Evolutionary conservation across 2,888 invertebrate genomes (phyloP).

Genomic region (Tipula lateralis): DNA sequence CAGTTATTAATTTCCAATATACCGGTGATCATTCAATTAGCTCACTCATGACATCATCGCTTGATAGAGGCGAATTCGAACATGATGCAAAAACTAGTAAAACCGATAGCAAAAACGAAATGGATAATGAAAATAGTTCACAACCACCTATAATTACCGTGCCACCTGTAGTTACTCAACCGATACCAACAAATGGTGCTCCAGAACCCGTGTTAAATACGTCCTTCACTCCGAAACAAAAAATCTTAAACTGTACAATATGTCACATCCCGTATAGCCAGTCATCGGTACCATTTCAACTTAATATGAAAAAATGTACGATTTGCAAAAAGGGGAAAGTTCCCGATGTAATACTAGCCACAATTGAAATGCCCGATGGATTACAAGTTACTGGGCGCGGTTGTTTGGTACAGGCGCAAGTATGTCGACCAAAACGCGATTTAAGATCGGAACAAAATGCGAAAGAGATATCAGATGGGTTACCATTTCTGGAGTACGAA

Average conservation of each 20-base stretch:
- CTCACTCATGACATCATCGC: conserved; percentile 50
- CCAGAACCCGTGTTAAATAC: background rate
- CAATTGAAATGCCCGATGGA: conserved; percentile 76
- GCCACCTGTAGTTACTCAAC: background rate
- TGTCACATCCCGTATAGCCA: conserved; percentile 84
- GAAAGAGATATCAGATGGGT: conserved; percentile 88
- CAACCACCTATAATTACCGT: background rate
- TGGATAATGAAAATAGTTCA: background rate
- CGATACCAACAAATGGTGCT: background rate
- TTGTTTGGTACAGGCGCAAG: conserved; percentile 67
- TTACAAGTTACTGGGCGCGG: conserved; percentile 66
- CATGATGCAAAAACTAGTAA: conserved; percentile 43
- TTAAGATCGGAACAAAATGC: conserved; percentile 79
- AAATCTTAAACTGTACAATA: conserved; percentile 40
- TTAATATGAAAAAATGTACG: conserved; percentile 66
- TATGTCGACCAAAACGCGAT: conserved; percentile 72
- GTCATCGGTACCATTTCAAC: conserved; percentile 65
- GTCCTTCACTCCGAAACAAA: background rate
- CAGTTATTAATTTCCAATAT: conserved; percentile 64
- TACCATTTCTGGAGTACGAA: conserved; percentile 95
- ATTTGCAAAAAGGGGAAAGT: conserved; percentile 76
- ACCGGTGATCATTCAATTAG: conserved; percentile 37
- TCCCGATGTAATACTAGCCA: conserved; percentile 84
- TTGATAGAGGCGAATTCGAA: conserved; percentile 53
- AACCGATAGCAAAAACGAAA: background rate